Conservation (phyloP, 2,888 invertebrate genomes). For the Stenchaetothrips biformis region DNA sequence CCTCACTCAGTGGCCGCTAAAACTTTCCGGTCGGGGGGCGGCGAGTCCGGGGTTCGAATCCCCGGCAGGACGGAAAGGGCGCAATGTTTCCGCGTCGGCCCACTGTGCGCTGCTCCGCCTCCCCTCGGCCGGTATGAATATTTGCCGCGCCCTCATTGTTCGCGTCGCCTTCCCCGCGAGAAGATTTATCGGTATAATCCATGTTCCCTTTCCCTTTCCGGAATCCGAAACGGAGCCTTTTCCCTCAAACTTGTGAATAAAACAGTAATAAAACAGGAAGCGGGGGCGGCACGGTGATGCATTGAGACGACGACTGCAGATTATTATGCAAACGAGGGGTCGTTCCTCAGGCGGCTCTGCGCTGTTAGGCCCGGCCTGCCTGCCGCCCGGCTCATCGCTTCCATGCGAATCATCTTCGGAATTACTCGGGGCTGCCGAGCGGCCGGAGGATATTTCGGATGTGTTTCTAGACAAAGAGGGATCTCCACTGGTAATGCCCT, state of each 20-base stretch:
- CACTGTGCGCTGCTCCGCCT: background rate
- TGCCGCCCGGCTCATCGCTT: too few relatives aligned
- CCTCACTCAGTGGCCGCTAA: too few relatives aligned
- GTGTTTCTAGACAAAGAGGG: too few relatives aligned
- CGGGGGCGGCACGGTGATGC: background rate
- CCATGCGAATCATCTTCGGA: too few relatives aligned
- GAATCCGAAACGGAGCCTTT: background rate
- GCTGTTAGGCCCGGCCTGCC: background rate
- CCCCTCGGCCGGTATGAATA: constrained; percentile 3
- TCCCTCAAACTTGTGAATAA: constrained; percentile 25
- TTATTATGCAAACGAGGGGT: constrained; percentile 3
- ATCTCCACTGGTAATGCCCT: too few relatives aligned
- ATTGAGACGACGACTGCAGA: constrained; percentile 5
- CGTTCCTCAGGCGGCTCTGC: background rate
- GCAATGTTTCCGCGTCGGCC: too few relatives aligned
- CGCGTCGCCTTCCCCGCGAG: background rate
- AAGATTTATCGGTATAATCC: constrained; percentile 21
- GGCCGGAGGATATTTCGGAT: too few relatives aligned
- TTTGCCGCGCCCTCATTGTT: constrained; percentile 12
- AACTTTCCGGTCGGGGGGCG: too few relatives aligned
- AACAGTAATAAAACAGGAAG: constrained; percentile 25
- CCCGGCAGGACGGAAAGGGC: too few relatives aligned
- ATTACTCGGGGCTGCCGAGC: too few relatives aligned
- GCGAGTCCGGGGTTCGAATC: too few relatives aligned
- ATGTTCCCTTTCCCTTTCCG: constrained; percentile 11